Base-by-base conservation (phyloP, 2,113 vertebrate species). In the Amazona vittata region DNA sequence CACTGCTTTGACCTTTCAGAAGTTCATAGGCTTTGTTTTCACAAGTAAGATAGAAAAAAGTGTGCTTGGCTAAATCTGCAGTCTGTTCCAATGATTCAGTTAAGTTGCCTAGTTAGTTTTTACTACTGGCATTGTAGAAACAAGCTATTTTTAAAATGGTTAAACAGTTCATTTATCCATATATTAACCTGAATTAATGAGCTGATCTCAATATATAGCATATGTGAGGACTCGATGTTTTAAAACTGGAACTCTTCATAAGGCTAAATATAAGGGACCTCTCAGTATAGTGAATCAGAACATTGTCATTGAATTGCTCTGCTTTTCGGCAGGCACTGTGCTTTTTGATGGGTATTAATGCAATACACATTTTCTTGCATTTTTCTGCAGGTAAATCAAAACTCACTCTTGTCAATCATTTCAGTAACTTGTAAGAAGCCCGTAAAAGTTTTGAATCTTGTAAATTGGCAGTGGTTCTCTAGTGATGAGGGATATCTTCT, bases 371-470 rank as follows among this genome's bases (percentile, higher is more conserved):
- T 47, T 10, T 69, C 10, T 41, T 15, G 6, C 14, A n/a, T 16
- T 86, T 46, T 16, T 29, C 22, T 64, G 22, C 9, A 57, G 6
- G 8, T 12, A 83, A 19, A 52, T 68, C 10, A 15, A 22, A 28
- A 26, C 26, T 84, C 5, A 6, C 8, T 69, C 7, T 26, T 18
- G 7, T 46, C 18, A 9, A 22, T 37, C 18, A 12, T 41, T 59
- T 13, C 25, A 25, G 13, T 79, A 63, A n/a, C 1, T 62, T 57
- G 6, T 0, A 49, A 25, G 31, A 71, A 35, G 22, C 21, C 25
- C 4, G 1, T 75, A 52, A 31, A 78, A 49, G 5, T 2, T 0
- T 1, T 69, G 22, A 4, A 11, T 15, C 46, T 68, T 63, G 14
- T 6, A 28, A n/a, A 22, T 12, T 68, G 15, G 2, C 8, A 4